Evolutionary conservation across 2,888 invertebrate species (phyloP).

Genomic region (Drepanosiphum platanoidis): DNA sequence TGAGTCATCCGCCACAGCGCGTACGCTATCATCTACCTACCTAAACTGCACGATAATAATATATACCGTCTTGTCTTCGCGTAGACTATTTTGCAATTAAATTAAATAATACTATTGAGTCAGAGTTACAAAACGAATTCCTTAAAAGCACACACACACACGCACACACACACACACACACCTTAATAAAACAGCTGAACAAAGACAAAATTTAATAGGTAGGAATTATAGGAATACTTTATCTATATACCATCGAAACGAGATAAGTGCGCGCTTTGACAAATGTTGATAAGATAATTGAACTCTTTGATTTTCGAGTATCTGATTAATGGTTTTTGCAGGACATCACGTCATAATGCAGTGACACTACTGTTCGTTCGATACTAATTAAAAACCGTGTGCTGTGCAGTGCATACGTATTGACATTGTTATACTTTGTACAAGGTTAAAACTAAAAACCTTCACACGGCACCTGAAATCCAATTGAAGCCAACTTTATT

Average conservation of each 20-base stretch:
- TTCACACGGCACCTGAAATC: not conserved
- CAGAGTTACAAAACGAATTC: constrained; percentile 1
- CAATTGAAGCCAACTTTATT: no score
- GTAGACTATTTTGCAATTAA: not conserved
- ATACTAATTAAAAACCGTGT: not conserved
- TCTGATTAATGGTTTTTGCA: no score
- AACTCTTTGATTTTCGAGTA: no score
- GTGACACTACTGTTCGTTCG: not conserved
- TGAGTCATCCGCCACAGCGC: not conserved
- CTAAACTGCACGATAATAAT: not conserved
- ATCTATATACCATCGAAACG: no score
- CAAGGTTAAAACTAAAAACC: not conserved
- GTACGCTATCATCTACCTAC: no score
- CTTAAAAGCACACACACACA: not conserved
- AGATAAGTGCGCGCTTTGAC: no score
- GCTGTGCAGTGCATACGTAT: not conserved
- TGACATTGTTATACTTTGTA: not conserved
- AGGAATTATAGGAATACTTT: no score
- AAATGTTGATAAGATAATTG: no score
- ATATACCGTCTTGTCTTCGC: not conserved
- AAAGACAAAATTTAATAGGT: not conserved
- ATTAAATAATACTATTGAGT: not conserved
- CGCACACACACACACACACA: no score
- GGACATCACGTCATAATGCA: no score
- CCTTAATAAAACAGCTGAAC: not conserved